A percentile compares a stretch with the other conserved stretches of the same genome.
phyloP scores from a whole-genome alignment of 2,888 invertebrate genomes.

The Eupithecia abbreviata region DNA sequence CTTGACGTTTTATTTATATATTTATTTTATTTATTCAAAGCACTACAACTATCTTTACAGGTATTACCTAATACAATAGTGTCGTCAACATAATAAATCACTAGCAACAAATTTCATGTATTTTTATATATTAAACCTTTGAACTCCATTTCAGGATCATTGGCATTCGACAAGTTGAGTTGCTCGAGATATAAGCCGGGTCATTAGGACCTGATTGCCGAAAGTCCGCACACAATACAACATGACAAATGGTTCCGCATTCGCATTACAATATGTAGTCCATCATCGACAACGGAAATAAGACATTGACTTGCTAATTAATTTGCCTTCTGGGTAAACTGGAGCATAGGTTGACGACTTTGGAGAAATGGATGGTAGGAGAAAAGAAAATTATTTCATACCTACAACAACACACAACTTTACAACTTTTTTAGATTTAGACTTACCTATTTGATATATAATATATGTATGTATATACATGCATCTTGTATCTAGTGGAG shows the following conservation, averaged over 20 bases:
- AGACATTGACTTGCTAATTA: constrained; percentile 19
- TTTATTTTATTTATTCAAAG: no score
- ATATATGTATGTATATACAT: no score
- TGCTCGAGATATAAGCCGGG: constrained; percentile 60
- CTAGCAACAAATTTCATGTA: no score
- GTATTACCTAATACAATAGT: no score
- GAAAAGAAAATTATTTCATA: neutral
- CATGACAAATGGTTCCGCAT: constrained; percentile 49
- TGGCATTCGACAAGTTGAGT: constrained; percentile 57
- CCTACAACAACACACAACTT: no score
- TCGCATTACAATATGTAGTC: constrained; percentile 35
- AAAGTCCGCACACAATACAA: constrained; percentile 56
- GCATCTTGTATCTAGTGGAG: no score
- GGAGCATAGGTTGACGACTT: constrained; percentile 5
- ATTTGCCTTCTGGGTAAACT: constrained; percentile 12
- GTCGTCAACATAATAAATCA: no score
- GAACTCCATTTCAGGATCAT: constrained; percentile 4
- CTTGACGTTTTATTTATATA: no score
- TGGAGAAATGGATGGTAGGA: neutral
- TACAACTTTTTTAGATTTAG: neutral
- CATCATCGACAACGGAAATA: constrained; percentile 19
- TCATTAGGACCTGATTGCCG: constrained; percentile 61
- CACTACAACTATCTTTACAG: no score
- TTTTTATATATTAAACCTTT: neutral
- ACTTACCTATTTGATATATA: no score